A percentile compares a stretch with the other conserved stretches of the same genome.
These are phyloP conservation scores for Deilephila elpenor DNA, from an alignment of 2,888 invertebrate genomes.

Conservation along the genomic window DNA sequence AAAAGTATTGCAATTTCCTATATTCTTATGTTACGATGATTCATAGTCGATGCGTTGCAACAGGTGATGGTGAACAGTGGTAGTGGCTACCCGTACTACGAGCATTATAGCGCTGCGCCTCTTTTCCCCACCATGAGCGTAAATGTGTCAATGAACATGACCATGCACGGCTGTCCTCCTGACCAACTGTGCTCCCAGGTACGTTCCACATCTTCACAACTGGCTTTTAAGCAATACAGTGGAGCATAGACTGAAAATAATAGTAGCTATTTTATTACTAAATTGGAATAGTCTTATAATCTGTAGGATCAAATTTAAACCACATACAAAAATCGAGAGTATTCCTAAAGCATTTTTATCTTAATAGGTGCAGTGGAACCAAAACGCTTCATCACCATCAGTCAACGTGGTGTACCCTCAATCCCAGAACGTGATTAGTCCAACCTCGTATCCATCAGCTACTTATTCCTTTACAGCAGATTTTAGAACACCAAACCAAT, in stretches of 20 bases:
- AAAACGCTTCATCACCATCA: conserved; percentile 85
- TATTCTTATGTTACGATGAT: not conserved
- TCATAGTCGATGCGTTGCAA: conserved; percentile 18
- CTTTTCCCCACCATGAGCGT: conserved; percentile 97
- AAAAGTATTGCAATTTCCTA: too few species aligned
- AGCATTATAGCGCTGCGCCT: conserved; percentile 77
- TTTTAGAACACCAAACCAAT: conserved; percentile 87
- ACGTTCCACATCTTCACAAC: not conserved
- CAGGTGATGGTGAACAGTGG: conserved; percentile 87
- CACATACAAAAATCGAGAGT: not conserved
- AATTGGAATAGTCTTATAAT: too few species aligned
- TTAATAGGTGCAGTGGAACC: conserved; percentile 90
- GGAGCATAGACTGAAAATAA: too few species aligned
- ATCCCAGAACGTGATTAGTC: conserved; percentile 86
- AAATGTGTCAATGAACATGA: conserved; percentile 99
- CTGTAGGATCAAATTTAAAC: too few species aligned
- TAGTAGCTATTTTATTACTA: too few species aligned
- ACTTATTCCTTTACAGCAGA: conserved; percentile 94
- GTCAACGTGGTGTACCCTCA: conserved; percentile 88
- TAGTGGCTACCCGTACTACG: conserved; percentile 78
- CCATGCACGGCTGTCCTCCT: conserved; percentile 92
- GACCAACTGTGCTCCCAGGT: conserved; percentile 89
- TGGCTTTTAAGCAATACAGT: too few species aligned
- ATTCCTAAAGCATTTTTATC: conserved; percentile 5
- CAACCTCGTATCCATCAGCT: conserved; percentile 87